These are phyloP conservation scores for Sparidentex hasta DNA, from an alignment of 2,797 vertebrate genomes.

Conservation along the genomic window DNA sequence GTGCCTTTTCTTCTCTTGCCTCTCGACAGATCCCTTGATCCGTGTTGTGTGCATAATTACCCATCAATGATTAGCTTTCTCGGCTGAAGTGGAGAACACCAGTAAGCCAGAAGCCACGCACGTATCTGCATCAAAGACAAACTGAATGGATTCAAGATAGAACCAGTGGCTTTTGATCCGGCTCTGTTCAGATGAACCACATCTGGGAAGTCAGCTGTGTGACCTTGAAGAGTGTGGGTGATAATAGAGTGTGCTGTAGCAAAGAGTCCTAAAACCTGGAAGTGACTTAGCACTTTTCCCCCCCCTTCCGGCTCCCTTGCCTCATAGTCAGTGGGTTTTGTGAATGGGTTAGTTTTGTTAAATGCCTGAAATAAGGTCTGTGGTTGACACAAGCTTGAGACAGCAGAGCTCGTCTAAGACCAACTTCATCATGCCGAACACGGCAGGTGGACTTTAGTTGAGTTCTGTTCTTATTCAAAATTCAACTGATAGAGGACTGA, in stretches of 20 bases:
- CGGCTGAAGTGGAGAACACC: slow-evolving; percentile 34
- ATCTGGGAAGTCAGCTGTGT: background rate
- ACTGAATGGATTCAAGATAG: slow-evolving; percentile 12
- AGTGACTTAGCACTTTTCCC: no score
- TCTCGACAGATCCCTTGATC: slow-evolving; percentile 62
- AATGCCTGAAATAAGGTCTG: no score
- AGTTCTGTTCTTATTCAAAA: no score
- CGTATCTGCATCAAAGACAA: slow-evolving; percentile 28
- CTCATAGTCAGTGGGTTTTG: no score
- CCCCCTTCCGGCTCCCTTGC: no score
- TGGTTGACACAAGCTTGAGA: no score
- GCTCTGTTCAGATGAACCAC: background rate
- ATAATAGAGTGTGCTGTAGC: background rate
- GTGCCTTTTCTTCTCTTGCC: slow-evolving; percentile 51
- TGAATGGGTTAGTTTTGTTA: no score
- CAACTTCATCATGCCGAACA: no score
- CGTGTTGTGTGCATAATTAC: slow-evolving; percentile 65
- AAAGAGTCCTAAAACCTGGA: no score
- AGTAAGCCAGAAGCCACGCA: slow-evolving; percentile 2
- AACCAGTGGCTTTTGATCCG: slow-evolving; percentile 13
- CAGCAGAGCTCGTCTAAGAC: no score
- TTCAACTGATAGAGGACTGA: no score
- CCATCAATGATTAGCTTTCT: slow-evolving; percentile 62
- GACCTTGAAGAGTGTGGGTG: background rate
- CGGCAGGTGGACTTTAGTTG: no score